Base-by-base conservation (phyloP, 2,797 vertebrate genomes). In the Rachycentron canadum region DNA sequence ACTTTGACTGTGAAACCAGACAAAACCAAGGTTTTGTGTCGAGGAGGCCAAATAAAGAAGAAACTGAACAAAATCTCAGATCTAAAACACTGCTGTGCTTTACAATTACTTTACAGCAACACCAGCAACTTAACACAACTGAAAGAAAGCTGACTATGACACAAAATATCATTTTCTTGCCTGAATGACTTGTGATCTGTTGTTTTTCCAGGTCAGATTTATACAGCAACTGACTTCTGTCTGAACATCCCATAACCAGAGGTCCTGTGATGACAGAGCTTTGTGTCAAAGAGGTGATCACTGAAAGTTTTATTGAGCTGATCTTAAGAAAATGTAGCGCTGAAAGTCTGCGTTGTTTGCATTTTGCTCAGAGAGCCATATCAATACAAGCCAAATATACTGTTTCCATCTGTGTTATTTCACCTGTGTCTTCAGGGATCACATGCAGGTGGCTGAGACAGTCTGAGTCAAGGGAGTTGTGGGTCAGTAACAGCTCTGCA, bases 391-490 rank as follows among this genome's bases (percentile, higher is more conserved):
- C 62, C 57, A 67, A 57, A 56, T 47, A 57, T 63, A 53, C 26
- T 45, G 40, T 67, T 79, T 60, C 1, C 2, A 12, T 45, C 67
- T 78, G 79, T 86, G 81, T 88, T 84, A 36, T 76, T 82, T 79
- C 85, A 88, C 79, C 85, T 90, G 84, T 82, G 72, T 60, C 60
- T 74, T 58, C 76, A 73, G 64, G 60, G 58, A 69, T 72, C 59
- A 26, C 28, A 50, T 69, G 55, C 32, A 34, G 36, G 38, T 16
- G 3, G 60, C 77, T 5, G 28, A 69, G 69, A 56, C 58, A 73
- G 66, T 76, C 57, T 65, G 36, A 59, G 69, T 86, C 55, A 40
- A 36, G 76, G 65, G 34, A 61, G 69, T 70, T 83, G 30, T 71
- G 86, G 76, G 71, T 81, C 84, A 86, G 67, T 25, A 38, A 59